Percentiles rank a stretch among this genome's conserved stretches.
phyloP scores from a whole-genome alignment of 2,797 vertebrate species.

The Chiloscyllium punctatum region DNA sequence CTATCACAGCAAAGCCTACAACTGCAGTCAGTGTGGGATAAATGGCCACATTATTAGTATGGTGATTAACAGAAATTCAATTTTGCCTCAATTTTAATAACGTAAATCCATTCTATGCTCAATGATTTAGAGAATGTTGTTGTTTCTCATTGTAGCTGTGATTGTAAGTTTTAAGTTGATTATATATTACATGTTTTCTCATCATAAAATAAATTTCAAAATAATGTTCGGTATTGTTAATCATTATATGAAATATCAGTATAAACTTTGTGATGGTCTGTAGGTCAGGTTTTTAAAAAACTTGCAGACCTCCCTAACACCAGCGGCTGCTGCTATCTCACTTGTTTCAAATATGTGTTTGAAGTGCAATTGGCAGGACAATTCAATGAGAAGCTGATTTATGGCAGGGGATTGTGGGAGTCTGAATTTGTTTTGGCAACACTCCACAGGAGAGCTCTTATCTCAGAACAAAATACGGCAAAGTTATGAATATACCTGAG shows the following conservation, averaged over 20 bases:
- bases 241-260: neutral
- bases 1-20: neutral
- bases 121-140: neutral
- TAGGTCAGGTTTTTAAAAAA: too few species aligned
- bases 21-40: neutral
- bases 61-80: neutral
- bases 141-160: neutral
- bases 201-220: neutral
- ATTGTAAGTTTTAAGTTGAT: neutral
- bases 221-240: neutral
- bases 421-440: slow-evolving; percentile 55
- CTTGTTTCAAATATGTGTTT: slow-evolving; percentile 47
- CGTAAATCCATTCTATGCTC: too few species aligned
- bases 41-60: neutral
- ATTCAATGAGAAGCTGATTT: slow-evolving; percentile 65
- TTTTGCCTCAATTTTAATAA: neutral
- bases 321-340: neutral
- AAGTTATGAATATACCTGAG: neutral
- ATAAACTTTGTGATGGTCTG: neutral
- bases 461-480: slow-evolving; percentile 53
- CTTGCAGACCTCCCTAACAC: neutral
- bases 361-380: slow-evolving; percentile 52
- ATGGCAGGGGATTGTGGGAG: slow-evolving; percentile 62
- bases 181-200: neutral
- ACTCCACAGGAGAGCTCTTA: slow-evolving; percentile 63